These are phyloP conservation scores for Syrphus vitripennis DNA, from an alignment of 2,888 invertebrate species.

Conservation along the genomic window DNA sequence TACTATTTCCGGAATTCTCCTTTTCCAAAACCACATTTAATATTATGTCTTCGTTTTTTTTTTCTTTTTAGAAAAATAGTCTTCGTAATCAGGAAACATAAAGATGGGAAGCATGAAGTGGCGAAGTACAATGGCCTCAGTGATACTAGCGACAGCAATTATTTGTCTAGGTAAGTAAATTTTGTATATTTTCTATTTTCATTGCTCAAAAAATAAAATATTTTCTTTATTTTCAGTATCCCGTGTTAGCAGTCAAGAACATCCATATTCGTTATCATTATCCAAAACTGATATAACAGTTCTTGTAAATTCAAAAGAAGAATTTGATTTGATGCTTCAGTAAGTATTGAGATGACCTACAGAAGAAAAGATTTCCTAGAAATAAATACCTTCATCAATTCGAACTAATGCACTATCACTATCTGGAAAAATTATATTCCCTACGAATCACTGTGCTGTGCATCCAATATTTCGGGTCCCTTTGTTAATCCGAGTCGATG, in stretches of 20 bases:
- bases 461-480: too few species aligned
- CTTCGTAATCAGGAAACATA: conserved; percentile 29
- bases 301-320: conserved; percentile 82
- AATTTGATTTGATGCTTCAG: conserved; percentile 83
- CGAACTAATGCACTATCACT: too few species aligned
- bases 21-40: neutral
- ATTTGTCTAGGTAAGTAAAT: conserved; percentile 46
- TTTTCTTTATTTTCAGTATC: conserved; percentile 40
- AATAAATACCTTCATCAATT: too few species aligned
- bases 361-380: too few species aligned
- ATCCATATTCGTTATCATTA: conserved; percentile 82
- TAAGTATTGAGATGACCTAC: too few species aligned
- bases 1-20: neutral
- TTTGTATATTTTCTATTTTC: neutral
- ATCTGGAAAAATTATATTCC: too few species aligned
- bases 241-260: conserved; percentile 76
- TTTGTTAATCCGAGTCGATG: too few species aligned
- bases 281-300: conserved; percentile 84
- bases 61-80: conserved; percentile 45
- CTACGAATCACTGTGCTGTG: too few species aligned
- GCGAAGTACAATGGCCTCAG: conserved; percentile 24
- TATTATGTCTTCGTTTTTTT: neutral
- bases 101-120: conserved; percentile 42
- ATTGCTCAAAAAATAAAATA: neutral
- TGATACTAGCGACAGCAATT: conserved; percentile 4